Evolutionary conservation across 2,888 invertebrate species (phyloP).

Genomic region (Dryocosmus kuriphilus): DNA sequence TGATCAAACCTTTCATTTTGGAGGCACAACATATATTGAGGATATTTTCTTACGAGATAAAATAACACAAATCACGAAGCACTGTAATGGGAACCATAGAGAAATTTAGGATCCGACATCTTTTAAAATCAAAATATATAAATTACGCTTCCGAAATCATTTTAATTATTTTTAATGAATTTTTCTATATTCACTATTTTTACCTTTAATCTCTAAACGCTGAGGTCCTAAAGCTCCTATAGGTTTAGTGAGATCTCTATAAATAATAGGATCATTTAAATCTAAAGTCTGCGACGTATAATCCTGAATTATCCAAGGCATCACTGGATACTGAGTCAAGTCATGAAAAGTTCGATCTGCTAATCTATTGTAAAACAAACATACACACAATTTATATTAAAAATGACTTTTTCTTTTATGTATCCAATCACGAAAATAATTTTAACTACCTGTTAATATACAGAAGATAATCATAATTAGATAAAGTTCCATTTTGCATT

Average conservation of each 20-base stretch:
- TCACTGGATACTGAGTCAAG: conserved; percentile 94
- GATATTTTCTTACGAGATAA: conserved; percentile 91
- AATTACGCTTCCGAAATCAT: conserved; percentile 28
- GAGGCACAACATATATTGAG: conserved; percentile 92
- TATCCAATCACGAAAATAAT: neutral
- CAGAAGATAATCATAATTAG: conserved; percentile 92
- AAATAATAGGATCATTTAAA: conserved; percentile 83
- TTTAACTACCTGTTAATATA: conserved; percentile 89
- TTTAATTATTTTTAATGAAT: neutral
- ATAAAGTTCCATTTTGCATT: conserved; percentile 92
- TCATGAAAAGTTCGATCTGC: conserved; percentile 94
- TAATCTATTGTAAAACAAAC: conserved; percentile 81
- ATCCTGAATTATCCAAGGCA: conserved; percentile 93
- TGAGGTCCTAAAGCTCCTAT: conserved; percentile 90
- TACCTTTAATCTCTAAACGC: conserved; percentile 84
- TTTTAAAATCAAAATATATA: conserved; percentile 71
- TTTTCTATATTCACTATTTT: neutral
- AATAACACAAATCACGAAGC: conserved; percentile 94
- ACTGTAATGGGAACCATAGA: conserved; percentile 95
- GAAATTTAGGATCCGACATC: conserved; percentile 90
- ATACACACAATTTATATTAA: neutral
- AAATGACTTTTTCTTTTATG: neutral
- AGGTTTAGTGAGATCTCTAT: conserved; percentile 90
- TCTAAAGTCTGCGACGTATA: conserved; percentile 85
- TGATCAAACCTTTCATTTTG: conserved; percentile 95